Percentiles rank a stretch among this genome's conserved stretches.
Evolutionary conservation across 2,113 vertebrate genomes (phyloP).

Genomic region (Tricholaema leucomelas): DNA sequence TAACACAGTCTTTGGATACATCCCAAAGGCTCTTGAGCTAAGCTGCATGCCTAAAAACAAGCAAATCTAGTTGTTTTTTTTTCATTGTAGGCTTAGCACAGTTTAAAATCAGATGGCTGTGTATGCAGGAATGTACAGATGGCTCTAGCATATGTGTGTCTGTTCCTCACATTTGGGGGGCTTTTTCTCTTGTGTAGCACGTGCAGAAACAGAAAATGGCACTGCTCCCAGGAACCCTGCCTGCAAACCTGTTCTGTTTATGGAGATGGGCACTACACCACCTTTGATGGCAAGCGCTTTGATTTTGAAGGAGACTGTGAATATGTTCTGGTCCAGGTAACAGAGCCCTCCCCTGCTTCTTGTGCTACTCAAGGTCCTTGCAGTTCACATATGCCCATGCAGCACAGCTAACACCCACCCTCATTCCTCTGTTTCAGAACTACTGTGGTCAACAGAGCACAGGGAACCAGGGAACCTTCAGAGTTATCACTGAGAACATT

Average conservation of each 20-base stretch:
- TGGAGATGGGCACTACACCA: slow-evolving; percentile 90
- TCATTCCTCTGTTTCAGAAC: slow-evolving; percentile 74
- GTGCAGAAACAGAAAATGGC: slow-evolving; percentile 84
- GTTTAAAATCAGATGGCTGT: neutral
- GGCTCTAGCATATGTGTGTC: neutral
- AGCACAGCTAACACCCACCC: neutral
- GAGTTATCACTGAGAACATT: slow-evolving; percentile 89
- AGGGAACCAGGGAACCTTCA: slow-evolving; percentile 76
- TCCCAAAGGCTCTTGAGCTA: neutral
- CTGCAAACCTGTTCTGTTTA: slow-evolving; percentile 86
- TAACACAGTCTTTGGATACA: neutral
- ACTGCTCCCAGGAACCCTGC: slow-evolving; percentile 83
- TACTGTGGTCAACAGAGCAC: slow-evolving; percentile 72
- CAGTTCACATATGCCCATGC: neutral
- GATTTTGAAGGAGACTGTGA: slow-evolving; percentile 90
- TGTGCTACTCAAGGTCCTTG: neutral
- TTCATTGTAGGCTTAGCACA: neutral
- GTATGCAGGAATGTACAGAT: neutral
- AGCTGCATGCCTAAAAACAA: neutral
- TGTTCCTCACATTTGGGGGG: neutral
- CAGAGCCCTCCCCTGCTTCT: neutral
- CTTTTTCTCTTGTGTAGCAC: slow-evolving; percentile 68
- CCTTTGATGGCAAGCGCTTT: slow-evolving; percentile 91
- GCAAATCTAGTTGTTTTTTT: neutral
- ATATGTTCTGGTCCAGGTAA: slow-evolving; percentile 92